Conservation (phyloP, 2,888 invertebrate species). For the Clivina fossor region DNA sequence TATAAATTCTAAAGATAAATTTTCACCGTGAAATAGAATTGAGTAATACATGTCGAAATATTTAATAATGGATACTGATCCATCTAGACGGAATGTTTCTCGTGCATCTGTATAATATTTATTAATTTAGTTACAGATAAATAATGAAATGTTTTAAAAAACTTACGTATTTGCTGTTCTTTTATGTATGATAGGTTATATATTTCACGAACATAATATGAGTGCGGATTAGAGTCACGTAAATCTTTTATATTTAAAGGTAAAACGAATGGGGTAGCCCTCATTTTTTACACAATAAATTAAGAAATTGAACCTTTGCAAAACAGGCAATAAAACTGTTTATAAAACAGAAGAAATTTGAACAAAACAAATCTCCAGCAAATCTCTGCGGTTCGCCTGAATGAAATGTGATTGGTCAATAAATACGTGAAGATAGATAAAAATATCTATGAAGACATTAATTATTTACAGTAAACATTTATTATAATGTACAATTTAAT, state of each 20-base stretch:
- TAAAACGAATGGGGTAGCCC: too few species aligned
- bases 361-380: too few species aligned
- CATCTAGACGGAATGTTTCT: slow-evolving; percentile 50
- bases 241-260: slow-evolving; percentile 22
- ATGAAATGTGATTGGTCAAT: too few species aligned
- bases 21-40: slow-evolving; percentile 65
- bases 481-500: too few species aligned
- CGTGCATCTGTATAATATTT: slow-evolving; percentile 51
- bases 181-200: slow-evolving; percentile 20
- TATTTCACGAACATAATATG: slow-evolving; percentile 15
- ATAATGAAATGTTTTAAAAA: not conserved
- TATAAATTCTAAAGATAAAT: slow-evolving; percentile 60
- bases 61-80: slow-evolving; percentile 65
- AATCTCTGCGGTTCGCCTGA: too few species aligned
- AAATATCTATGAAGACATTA: too few species aligned
- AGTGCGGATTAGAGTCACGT: slow-evolving; percentile 7
- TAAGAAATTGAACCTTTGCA: too few species aligned
- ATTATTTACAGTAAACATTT: too few species aligned
- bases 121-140: not conserved
- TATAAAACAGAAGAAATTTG: too few species aligned
- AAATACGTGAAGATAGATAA: too few species aligned
- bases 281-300: too few species aligned
- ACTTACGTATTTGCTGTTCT: slow-evolving; percentile 23
- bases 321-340: too few species aligned
- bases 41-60: slow-evolving; percentile 80